Evolutionary conservation across 2,797 vertebrate genomes (phyloP), one percentile per base, ranked within the genome.

Genomic region (Microcaecilia unicolor): DNA sequence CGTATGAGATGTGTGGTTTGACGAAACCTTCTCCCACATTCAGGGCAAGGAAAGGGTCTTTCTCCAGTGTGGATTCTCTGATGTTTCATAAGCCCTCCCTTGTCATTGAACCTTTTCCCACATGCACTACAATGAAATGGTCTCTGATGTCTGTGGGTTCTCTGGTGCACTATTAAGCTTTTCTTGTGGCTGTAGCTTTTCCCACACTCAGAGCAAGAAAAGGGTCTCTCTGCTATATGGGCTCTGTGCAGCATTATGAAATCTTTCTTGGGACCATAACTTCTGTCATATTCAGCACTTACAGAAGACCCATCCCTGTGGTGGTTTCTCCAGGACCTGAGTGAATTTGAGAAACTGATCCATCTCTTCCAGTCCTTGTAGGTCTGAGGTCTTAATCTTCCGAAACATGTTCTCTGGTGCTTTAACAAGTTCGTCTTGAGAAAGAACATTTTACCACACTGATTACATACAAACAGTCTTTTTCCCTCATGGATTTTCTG

Each of bases 131-230:
- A 28, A 4, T n/a, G 10, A 6, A 15, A 24, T 7, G 4, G 10
- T 25, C 17, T 34, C 20, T 23, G 79, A 61, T 80, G 82, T 52
- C 82, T 73, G 54, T 82, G 79, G 69, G 76, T 80, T 35, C 79
- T 70, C 63, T 82, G 77, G 64, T 82, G 79, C 66, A 82, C 82
- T 52, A 80, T 66, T 44, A 79, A 79, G 57, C 82, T 82, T 66
- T 82, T 82, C 58, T 76, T 77, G 4, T 82, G 61, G 52, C 79
- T 72, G 62, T 82, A 82, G 60, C 79, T 82, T 64, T 82, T 82
- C 4, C 79, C 76, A 5, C 79, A 81, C 49, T 82, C 79, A 12
- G 78, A 66, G 51, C 79, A 81, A 27, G 79, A 71, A 55, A 80
- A 82, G 28, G 79, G 77, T 34, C 77, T 61, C 60, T 81, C 79